phyloP scores from a whole-genome alignment of 2,888 invertebrate genomes.

The Heteromurus nitidus region DNA sequence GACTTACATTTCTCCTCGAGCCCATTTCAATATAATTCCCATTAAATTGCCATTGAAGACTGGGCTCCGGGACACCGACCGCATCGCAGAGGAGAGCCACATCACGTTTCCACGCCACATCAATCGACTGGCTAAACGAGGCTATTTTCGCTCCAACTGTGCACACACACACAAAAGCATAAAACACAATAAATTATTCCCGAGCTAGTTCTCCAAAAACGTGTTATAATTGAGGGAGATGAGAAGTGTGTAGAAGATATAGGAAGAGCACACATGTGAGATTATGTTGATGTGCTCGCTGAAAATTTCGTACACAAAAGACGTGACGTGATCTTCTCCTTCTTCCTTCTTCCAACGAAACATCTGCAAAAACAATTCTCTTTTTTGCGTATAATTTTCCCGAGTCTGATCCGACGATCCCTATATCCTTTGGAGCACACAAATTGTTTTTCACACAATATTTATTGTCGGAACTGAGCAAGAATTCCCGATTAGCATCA shows the following conservation, averaged over 20 bases:
- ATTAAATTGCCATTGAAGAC: constrained; percentile 71
- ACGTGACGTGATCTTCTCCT: background rate
- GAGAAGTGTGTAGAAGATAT: too few species aligned
- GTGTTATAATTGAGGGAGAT: too few species aligned
- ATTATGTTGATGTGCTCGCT: constrained; percentile 12
- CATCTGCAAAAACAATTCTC: too few species aligned
- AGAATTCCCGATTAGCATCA: background rate
- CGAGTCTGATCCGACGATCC: too few species aligned
- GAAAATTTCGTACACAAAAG: too few species aligned
- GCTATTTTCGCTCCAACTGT: constrained; percentile 91
- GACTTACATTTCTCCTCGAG: constrained; percentile 64
- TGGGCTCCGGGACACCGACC: constrained; percentile 80
- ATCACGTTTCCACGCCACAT: constrained; percentile 88
- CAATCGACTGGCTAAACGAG: constrained; percentile 82
- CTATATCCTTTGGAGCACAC: too few species aligned
- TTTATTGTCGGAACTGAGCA: background rate
- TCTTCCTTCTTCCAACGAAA: too few species aligned
- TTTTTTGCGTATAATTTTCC: too few species aligned
- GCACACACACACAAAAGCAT: constrained; percentile 74
- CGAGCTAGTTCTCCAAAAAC: constrained; percentile 10
- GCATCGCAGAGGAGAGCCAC: constrained; percentile 88
- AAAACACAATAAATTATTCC: constrained; percentile 61
- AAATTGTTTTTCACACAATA: too few species aligned
- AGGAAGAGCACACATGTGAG: too few species aligned
- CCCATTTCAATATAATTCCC: constrained; percentile 69